Evolutionary conservation across 2,797 vertebrate genomes (phyloP).

Genomic region (Pseudopleuronectes americanus): DNA sequence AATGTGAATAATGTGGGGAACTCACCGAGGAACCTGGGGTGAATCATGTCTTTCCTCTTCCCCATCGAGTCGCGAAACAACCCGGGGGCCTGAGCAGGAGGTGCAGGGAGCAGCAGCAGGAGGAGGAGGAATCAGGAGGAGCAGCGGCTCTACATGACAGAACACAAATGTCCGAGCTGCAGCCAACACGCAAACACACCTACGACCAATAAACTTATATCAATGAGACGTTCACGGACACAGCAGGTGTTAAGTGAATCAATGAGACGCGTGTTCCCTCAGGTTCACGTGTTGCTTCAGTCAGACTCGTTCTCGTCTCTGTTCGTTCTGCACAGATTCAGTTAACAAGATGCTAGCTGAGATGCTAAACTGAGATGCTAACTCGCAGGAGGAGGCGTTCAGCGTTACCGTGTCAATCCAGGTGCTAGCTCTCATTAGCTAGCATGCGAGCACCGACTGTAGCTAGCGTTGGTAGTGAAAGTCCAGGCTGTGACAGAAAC

Average conservation of each 20-base stretch:
- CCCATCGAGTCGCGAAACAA: constrained; percentile 75
- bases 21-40: constrained; percentile 82
- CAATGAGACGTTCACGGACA: too few relatives aligned
- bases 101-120: too few relatives aligned
- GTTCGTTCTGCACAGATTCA: too few relatives aligned
- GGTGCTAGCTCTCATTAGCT: background rate
- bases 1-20: background rate
- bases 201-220: too few relatives aligned
- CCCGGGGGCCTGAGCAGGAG: background rate
- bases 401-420: background rate
- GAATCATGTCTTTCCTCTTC: constrained; percentile 86
- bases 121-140: too few relatives aligned
- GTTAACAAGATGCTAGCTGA: too few relatives aligned
- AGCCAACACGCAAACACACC: too few relatives aligned
- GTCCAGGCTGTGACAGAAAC: accelerated
- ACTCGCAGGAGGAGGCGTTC: background rate
- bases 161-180: background rate
- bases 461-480: background rate
- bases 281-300: too few relatives aligned
- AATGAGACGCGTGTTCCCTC: too few relatives aligned
- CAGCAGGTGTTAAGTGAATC: too few relatives aligned
- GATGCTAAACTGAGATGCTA: too few relatives aligned
- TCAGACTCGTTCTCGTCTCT: too few relatives aligned
- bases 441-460: background rate
- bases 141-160: constrained; percentile 54